Percentiles rank a stretch among this genome's conserved stretches.
phyloP scores from a whole-genome alignment of 2,888 invertebrate genomes.

The Dione juno region DNA sequence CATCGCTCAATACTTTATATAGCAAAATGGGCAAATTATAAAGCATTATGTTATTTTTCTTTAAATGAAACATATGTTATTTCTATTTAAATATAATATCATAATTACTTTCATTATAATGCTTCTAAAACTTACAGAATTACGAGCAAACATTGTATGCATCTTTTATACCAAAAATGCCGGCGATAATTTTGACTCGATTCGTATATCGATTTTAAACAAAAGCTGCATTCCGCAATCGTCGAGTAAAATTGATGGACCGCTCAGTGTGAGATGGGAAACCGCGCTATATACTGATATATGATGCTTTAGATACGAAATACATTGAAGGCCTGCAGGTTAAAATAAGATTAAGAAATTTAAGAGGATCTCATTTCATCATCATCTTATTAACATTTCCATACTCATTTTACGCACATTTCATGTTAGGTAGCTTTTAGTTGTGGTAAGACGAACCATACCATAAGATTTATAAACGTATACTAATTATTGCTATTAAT shows the following conservation, averaged over 20 bases:
- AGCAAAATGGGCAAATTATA: background rate
- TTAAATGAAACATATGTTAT: no score
- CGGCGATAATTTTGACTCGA: slow-evolving; percentile 25
- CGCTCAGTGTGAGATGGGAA: slow-evolving; percentile 19
- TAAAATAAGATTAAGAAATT: no score
- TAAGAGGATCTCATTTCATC: no score
- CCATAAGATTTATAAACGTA: no score
- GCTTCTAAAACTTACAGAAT: slow-evolving; percentile 11
- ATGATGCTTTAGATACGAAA: background rate
- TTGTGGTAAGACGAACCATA: no score
- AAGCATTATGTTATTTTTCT: no score
- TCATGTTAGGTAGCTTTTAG: no score
- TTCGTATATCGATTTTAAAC: slow-evolving; percentile 30
- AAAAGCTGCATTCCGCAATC: slow-evolving; percentile 30
- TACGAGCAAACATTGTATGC: slow-evolving; percentile 7
- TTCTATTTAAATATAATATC: background rate
- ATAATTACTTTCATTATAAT: no score
- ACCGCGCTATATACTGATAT: slow-evolving; percentile 5
- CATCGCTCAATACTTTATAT: background rate
- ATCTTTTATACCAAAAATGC: slow-evolving; percentile 20
- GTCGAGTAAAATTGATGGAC: slow-evolving; percentile 21
- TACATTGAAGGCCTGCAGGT: background rate
- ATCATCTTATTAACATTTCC: no score
- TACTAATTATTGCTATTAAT: no score
- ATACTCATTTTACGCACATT: no score